These are phyloP conservation scores for Drosophila antonietae DNA, from an alignment of 2,888 invertebrate species.

Conservation along the genomic window DNA sequence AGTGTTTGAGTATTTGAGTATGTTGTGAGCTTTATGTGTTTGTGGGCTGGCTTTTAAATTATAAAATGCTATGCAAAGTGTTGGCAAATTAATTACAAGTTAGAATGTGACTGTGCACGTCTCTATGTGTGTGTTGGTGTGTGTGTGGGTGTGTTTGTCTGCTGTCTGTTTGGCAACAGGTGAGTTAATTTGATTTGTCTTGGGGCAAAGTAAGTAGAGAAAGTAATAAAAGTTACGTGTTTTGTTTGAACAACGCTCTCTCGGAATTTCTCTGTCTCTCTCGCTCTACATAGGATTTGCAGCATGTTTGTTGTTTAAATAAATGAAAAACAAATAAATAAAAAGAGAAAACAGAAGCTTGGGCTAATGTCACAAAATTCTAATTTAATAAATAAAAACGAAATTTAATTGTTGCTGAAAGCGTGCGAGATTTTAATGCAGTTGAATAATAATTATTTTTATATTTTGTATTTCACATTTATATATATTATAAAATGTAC, in stretches of 20 bases:
- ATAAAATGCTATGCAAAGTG: slow-evolving; percentile 43
- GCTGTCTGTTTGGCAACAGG: slow-evolving; percentile 42
- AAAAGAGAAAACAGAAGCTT: not conserved
- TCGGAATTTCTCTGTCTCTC: not conserved
- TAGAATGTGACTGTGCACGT: not conserved
- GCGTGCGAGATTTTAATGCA: not conserved
- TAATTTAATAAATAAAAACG: not conserved
- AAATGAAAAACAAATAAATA: not conserved
- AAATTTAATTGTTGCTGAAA: not conserved
- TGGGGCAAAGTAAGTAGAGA: slow-evolving; percentile 1
- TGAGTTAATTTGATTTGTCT: slow-evolving; percentile 31
- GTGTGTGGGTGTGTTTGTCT: not conserved
- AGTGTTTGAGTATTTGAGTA: slow-evolving; percentile 4
- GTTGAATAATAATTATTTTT: too few relatives aligned
- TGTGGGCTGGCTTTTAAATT: slow-evolving; percentile 22
- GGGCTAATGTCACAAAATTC: not conserved
- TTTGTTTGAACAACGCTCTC: not conserved
- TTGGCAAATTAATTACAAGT: slow-evolving; percentile 56
- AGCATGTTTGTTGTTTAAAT: not conserved
- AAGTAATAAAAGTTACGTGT: slow-evolving; percentile 5
- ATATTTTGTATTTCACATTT: too few relatives aligned
- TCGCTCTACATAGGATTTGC: not conserved
- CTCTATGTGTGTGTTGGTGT: not conserved
- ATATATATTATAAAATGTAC: too few relatives aligned
- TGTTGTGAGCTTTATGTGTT: slow-evolving; percentile 4